Evolutionary conservation across 2,888 invertebrate species (phyloP).

Genomic region (Chydorus sphaericus): DNA sequence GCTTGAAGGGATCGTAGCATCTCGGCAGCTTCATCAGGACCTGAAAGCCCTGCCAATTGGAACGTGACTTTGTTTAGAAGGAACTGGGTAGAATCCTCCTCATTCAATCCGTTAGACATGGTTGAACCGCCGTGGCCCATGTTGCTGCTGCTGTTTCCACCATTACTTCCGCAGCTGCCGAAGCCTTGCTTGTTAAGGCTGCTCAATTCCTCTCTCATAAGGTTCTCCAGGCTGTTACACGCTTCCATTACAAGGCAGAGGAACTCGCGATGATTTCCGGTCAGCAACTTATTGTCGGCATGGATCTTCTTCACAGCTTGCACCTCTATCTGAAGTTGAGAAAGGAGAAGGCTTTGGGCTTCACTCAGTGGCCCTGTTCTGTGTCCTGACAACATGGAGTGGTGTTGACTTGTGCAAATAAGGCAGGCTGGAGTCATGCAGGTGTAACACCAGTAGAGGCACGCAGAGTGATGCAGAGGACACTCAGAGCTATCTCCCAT

Average conservation of each 20-base stretch:
- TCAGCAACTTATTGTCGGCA: conserved; percentile 51
- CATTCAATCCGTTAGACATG: neutral
- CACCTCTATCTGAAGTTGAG: conserved; percentile 38
- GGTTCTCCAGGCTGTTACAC: conserved; percentile 54
- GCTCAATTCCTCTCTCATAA: conserved; percentile 31
- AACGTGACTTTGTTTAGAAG: conserved; percentile 14
- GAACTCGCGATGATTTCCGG: conserved; percentile 53
- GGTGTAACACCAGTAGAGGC: conserved; percentile 10
- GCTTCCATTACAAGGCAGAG: conserved; percentile 55
- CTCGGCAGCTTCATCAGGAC: conserved; percentile 12
- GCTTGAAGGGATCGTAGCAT: conserved; percentile 5
- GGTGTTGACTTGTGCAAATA: conserved; percentile 1
- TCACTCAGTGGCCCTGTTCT: conserved; percentile 8
- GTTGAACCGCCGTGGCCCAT: neutral
- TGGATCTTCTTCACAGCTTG: conserved; percentile 51
- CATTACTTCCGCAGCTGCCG: neutral
- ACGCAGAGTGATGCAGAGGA: conserved; percentile 5
- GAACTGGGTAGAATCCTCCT: conserved; percentile 13
- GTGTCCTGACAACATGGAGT: neutral
- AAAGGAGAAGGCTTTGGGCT: conserved; percentile 12
- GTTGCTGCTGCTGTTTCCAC: no score
- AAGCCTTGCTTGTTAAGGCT: conserved; percentile 2
- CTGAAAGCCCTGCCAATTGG: conserved; percentile 11
- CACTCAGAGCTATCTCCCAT: conserved; percentile 2
- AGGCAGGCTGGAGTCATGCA: conserved; percentile 7